Evolutionary conservation across 2,888 invertebrate species (phyloP).

Genomic region (Harpalus rubripes): DNA sequence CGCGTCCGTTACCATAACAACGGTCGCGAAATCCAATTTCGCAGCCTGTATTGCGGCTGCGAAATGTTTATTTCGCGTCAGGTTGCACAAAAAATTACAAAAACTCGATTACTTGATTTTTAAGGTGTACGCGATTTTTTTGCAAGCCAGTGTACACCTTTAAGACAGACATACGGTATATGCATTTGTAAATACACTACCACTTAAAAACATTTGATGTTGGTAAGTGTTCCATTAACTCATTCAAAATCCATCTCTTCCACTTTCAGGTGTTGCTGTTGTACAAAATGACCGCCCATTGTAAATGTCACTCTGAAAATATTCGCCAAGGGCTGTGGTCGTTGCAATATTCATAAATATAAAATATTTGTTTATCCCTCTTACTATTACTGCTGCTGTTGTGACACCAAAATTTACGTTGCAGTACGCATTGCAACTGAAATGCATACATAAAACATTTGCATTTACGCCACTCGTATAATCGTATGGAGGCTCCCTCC

Average conservation of each 20-base stretch:
- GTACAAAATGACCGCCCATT: neutral
- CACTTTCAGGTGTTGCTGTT: too few species aligned
- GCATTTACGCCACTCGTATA: conserved; percentile 20
- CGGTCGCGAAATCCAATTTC: too few species aligned
- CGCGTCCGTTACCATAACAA: too few species aligned
- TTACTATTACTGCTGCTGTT: conserved; percentile 2
- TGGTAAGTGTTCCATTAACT: too few species aligned
- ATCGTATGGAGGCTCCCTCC: neutral
- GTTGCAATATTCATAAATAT: conserved; percentile 51
- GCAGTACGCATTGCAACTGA: conserved; percentile 40
- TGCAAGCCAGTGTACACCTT: too few species aligned
- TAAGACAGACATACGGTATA: too few species aligned
- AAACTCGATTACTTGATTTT: too few species aligned
- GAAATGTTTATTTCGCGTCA: too few species aligned
- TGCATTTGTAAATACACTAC: neutral
- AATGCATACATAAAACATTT: conserved; percentile 47
- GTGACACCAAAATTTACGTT: conserved; percentile 29
- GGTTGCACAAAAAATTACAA: too few species aligned
- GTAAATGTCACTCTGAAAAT: conserved; percentile 22
- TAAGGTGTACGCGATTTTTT: too few species aligned
- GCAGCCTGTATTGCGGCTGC: too few species aligned
- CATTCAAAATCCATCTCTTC: too few species aligned
- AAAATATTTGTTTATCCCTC: conserved; percentile 46
- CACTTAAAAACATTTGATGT: neutral
- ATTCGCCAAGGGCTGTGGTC: conserved; percentile 26